phyloP scores from a whole-genome alignment of 2,888 invertebrate genomes.

The Imbricaverruca yamaguchii region DNA sequence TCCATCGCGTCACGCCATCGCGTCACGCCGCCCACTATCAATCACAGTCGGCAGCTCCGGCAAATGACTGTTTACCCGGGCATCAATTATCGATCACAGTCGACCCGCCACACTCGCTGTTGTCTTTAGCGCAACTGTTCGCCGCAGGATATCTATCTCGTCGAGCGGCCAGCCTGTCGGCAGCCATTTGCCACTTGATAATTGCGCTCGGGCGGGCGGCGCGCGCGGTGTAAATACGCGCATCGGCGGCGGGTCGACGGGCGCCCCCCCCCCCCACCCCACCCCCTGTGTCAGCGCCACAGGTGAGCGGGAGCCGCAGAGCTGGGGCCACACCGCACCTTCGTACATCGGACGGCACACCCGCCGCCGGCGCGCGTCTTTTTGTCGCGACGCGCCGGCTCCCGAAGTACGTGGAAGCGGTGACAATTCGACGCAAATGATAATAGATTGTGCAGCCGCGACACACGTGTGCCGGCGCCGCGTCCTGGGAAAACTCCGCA shows the following conservation, averaged over 20 bases:
- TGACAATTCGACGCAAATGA: neutral
- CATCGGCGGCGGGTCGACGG: no score
- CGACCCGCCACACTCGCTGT: neutral
- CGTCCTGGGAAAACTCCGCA: neutral
- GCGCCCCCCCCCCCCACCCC: neutral
- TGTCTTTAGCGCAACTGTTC: neutral
- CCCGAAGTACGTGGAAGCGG: neutral
- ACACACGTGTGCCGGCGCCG: neutral
- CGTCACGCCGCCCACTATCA: no score
- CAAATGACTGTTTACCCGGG: neutral
- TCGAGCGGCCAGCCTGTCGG: neutral
- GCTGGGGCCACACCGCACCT: no score
- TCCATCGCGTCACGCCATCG: no score
- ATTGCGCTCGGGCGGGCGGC: neutral
- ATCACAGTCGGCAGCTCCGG: neutral
- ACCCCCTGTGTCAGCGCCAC: neutral
- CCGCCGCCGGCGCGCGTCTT: neutral
- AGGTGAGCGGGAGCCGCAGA: no score
- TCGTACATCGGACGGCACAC: neutral
- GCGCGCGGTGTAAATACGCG: no score
- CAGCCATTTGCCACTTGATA: neutral
- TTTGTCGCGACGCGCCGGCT: neutral
- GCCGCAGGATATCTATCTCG: neutral
- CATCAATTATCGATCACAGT: neutral
- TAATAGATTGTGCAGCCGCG: neutral